Conservation (phyloP, 2,888 invertebrate species). For the Plebejus melissa region DNA sequence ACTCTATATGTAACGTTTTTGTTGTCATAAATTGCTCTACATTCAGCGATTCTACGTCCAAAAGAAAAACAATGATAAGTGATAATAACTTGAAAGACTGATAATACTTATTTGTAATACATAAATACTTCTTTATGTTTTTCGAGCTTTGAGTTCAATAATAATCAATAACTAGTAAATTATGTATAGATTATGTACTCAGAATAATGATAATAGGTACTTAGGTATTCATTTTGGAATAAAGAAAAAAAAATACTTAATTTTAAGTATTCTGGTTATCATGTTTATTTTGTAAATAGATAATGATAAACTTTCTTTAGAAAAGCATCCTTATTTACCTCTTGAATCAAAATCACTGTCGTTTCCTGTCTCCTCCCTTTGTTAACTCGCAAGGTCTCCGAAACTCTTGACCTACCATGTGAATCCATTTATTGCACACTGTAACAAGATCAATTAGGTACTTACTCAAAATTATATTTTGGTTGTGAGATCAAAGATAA, state of each 20-base stretch:
- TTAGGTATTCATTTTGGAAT: no score
- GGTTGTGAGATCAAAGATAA: no score
- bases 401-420: slow-evolving; percentile 94
- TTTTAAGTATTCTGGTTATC: no score
- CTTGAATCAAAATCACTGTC: slow-evolving; percentile 32
- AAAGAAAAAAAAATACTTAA: no score
- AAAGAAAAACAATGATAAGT: background rate
- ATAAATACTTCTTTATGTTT: no score
- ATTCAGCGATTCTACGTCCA: slow-evolving; percentile 42
- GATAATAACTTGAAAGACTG: background rate
- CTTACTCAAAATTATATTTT: background rate
- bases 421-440: slow-evolving; percentile 96
- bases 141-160: no score
- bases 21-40: slow-evolving; percentile 78
- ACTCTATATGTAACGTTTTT: slow-evolving; percentile 80
- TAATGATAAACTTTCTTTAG: background rate
- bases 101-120: no score
- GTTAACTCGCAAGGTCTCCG: slow-evolving; percentile 80
- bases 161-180: no score
- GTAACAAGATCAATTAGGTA: slow-evolving; percentile 45
- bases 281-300: no score
- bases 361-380: slow-evolving; percentile 61
- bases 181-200: no score
- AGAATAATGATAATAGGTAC: no score
- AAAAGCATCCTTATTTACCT: background rate